These are phyloP conservation scores for Eupithecia abbreviata DNA, from an alignment of 2,888 invertebrate genomes.

Conservation along the genomic window DNA sequence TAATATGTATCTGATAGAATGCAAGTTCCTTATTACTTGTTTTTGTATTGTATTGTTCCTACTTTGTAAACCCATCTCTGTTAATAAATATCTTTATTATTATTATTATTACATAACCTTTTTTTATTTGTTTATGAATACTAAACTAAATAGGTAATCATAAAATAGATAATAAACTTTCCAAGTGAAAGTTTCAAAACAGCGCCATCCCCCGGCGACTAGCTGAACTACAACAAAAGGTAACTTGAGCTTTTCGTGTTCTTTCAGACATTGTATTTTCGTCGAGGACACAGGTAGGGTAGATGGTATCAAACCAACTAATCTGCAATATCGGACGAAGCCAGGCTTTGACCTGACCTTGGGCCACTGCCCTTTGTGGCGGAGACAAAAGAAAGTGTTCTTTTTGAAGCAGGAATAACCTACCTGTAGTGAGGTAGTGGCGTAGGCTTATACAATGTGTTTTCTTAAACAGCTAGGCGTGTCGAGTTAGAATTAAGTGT, in stretches of 20 bases:
- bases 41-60: no score
- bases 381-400: constrained; percentile 69
- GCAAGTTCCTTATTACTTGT: no score
- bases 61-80: no score
- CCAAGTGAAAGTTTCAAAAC: neutral
- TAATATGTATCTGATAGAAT: no score
- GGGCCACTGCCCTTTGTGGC: constrained; percentile 66
- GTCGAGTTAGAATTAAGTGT: neutral
- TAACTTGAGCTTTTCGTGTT: constrained; percentile 17
- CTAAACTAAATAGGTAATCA: neutral
- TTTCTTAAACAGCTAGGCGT: constrained; percentile 26
- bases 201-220: constrained; percentile 48
- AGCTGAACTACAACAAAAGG: constrained; percentile 36
- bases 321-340: constrained; percentile 65
- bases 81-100: no score
- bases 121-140: neutral
- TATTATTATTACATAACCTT: no score
- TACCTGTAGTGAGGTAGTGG: constrained; percentile 30
- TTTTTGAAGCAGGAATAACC: constrained; percentile 60
- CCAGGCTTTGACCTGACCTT: constrained; percentile 66
- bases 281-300: constrained; percentile 23
- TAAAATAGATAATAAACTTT: neutral
- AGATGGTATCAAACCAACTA: constrained; percentile 52
- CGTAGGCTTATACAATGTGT: neutral
- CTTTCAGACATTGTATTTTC: constrained; percentile 10